Evolutionary conservation across 2,113 vertebrate genomes (phyloP).

Genomic region (Protobothrops mucrosquamatus): DNA sequence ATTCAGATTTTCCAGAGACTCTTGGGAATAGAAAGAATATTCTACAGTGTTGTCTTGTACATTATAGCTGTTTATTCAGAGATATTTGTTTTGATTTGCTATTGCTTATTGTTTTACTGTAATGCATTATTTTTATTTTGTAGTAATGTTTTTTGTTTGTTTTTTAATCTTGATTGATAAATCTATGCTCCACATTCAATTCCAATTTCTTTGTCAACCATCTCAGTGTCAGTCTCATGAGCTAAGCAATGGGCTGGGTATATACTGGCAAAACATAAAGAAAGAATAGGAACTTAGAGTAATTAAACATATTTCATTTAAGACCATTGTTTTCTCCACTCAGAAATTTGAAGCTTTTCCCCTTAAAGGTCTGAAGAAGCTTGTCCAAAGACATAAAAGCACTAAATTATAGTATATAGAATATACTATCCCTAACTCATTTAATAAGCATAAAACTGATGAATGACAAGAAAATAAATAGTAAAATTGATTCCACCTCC

Average conservation of each 20-base stretch:
- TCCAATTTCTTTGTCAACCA: neutral
- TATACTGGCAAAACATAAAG: neutral
- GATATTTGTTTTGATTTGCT: neutral
- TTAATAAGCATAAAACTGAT: neutral
- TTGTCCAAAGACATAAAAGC: slow-evolving; percentile 23
- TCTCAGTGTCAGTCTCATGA: neutral
- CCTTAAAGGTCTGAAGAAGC: neutral
- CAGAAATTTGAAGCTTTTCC: slow-evolving; percentile 17
- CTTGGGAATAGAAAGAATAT: neutral
- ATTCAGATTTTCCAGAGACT: neutral
- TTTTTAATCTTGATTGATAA: neutral
- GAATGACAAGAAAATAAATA: slow-evolving; percentile 29
- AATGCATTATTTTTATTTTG: neutral
- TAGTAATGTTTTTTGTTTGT: neutral
- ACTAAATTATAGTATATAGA: slow-evolving; percentile 32
- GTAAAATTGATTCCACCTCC: slow-evolving; percentile 37
- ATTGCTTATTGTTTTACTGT: neutral
- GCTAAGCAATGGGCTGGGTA: neutral
- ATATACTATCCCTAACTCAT: slow-evolving; percentile 16
- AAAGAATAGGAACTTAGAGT: neutral
- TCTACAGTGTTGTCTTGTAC: neutral
- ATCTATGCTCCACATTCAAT: neutral
- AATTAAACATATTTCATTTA: slow-evolving; percentile 4
- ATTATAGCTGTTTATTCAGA: neutral
- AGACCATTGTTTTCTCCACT: neutral